Base-by-base conservation (phyloP, 2,888 invertebrate species). In the Nasonia oneida region DNA sequence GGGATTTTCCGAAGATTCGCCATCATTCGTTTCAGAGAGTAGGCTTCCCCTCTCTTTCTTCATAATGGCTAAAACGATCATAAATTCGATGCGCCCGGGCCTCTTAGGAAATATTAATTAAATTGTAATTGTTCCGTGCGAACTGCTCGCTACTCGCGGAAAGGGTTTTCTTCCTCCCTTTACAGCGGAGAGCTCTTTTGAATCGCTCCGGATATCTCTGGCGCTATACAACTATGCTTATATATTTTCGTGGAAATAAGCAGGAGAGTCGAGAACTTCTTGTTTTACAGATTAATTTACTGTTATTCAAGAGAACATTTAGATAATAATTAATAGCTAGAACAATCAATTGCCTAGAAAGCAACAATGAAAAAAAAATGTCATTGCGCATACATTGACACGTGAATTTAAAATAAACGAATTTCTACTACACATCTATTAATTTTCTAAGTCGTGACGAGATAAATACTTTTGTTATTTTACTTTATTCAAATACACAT, bases 1-100 rank as follows among this genome's bases (percentile, higher is more conserved):
- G 91, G 92, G 91, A 91, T 93, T 92, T 91, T 90, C 90, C 89
- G 90, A 92, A 89, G 93, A 93, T 92, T 92, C 92, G 88, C 90
- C 89, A 88, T 90, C 89, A 84, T 88, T 86, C 84, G 84, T 82
- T 77, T 29, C 42, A 37, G 37, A 71, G 64, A 71, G 64, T 61
- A 23, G 18, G 33, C 64, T 64, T 12, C 12, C 74, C 50, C 79
- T 37, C 6, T 23, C 42, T 64, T 14, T 47, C 91, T 87, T 93
- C 93, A 93, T 93, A 93, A 93, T 93, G 93, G 93, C 93, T 93
- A 93, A 93, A 93, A 93, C 93, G 93, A 93, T 93, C 93, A 92
- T 93, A 93, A 93, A 93, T 93, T 93, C 93, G 93, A 90, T 87
- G 87, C 84, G 77, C 50, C 37, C n/a, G 90, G 91, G 90, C 90